Base-by-base conservation (phyloP, 2,113 vertebrate genomes). In the Camelus bactrianus region DNA sequence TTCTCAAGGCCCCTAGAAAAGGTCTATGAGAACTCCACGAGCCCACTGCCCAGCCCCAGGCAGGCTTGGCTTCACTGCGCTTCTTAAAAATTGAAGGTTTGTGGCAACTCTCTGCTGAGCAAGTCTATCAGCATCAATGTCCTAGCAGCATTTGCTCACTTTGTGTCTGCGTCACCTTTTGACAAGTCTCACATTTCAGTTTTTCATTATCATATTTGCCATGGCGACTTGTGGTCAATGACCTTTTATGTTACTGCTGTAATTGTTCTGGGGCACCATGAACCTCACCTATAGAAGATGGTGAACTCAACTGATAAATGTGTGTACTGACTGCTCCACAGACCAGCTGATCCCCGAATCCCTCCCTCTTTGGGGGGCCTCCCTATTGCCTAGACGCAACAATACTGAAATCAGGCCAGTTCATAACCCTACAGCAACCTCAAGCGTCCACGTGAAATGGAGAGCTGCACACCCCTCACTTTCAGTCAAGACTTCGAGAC, bases 1-100 rank as follows among this genome's bases (percentile, higher is more conserved):
- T 12, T 72, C 64, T n/a, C 24, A 7, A 46, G 50, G 32, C 4
- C 26, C 5, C 26, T 1, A 9, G 32, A 22, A n/a, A 22, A 2
- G 1, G 0, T 2, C 7, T 32, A 28, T 0, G 14, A 50, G 65
- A 38, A 67, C 30, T 13, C 1, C 19, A 30, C 17, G 8, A 81
- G 75, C 6, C 52, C 32, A n/a, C 13, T 15, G 10, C 5, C 16
- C 0, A 4, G 14, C 7, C 0, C 20, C 50, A n/a, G 75, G 76
- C 32, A 42, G 12, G 24, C 13, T 20, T 13, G 1, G 52, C 20
- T n/a, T 80, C 3, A 0, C 3, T 20, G n/a, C 4, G 20, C 76
- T 35, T 56, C 52, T 56, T 9, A 35, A 20, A 9, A 1, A 4
- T 32, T 8, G 2, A 24, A 15, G 62, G 32, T 35, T 17, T n/a